phyloP scores from a whole-genome alignment of 2,888 invertebrate species.

The Chironomus riparius region DNA sequence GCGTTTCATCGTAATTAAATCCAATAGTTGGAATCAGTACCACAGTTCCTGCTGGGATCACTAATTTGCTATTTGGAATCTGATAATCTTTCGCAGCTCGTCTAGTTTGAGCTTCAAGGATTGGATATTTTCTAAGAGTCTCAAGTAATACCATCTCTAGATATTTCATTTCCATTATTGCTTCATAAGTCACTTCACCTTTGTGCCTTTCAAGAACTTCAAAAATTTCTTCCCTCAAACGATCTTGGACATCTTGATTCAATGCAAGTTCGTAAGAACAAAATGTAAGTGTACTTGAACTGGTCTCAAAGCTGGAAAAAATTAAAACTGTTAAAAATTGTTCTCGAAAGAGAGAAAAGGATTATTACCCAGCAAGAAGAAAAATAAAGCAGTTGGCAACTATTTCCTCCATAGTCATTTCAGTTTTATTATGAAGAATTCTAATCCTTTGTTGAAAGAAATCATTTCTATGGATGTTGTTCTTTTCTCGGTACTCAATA shows the following conservation, averaged over 20 bases:
- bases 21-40: neutral
- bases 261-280: conserved; percentile 38
- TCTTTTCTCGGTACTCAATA: conserved; percentile 44
- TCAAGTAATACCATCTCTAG: conserved; percentile 41
- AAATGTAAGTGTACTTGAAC: conserved; percentile 44
- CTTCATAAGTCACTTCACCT: conserved; percentile 37
- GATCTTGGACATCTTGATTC: conserved; percentile 37
- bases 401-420: neutral
- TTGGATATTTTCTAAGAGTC: conserved; percentile 31
- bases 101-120: conserved; percentile 29
- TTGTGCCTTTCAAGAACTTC: conserved; percentile 34
- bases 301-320: conserved; percentile 49
- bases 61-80: conserved; percentile 6
- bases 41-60: neutral
- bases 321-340: too few relatives aligned
- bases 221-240: conserved; percentile 40
- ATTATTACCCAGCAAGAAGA: conserved; percentile 3
- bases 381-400: neutral
- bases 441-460: conserved; percentile 46
- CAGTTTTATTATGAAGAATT: neutral
- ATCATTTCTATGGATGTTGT: conserved; percentile 45
- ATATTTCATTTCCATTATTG: conserved; percentile 39
- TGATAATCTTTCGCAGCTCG: conserved; percentile 28
- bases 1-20: neutral
- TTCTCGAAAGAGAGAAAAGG: too few relatives aligned